Base-by-base conservation (phyloP, 92 coral and sea anemone genomes). In the Epizoanthus stellaris region DNA sequence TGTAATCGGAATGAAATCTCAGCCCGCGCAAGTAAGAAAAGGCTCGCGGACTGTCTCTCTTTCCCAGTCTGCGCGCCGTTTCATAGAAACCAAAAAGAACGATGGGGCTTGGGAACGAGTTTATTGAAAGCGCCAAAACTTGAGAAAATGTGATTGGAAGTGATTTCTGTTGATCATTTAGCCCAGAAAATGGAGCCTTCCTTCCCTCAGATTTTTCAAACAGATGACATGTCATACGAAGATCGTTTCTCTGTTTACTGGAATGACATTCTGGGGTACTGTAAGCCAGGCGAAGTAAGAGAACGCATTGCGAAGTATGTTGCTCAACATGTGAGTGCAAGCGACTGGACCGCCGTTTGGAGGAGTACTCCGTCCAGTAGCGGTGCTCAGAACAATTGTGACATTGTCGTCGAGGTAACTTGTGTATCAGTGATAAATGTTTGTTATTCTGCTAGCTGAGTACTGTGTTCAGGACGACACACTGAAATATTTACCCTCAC, bases 271-370 rank as follows among this genome's bases (percentile, higher is more conserved):
- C 83, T 95, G 60, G 92, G 95, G 21, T 76, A 82, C 60, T 95
- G 98, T 80, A 89, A 70, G 15, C 91, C 94, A 45, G 70, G 70
- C 30, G 94, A 92, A 81, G 92, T 95, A 15, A 65, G 85, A 36
- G 92, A 84, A 10, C 87, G 87, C 67, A 61, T 94, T n/a, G 93
- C 89, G 23, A 93, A 90, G 40, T 95, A 94, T 42, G 92, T 92
- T 47, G 98, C 95, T 15, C 93, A 85, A 76, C 80, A 88, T 36
- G 96, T 94, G 19, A 86, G 87, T 9, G 84, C 91, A 25, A 88
- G 92, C 63, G 94, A 89, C 0, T 95, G 98, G 98, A 91, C 83
- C 23, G 98, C 98, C 2, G 90, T 94, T 42, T 95, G 98, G 98
- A 85, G 98, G 19, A 91, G 98, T 72, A 88, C 91, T 20, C 84